Evolutionary conservation across 2,113 vertebrate genomes (phyloP).

Genomic region (Illadopsis cleaveri): DNA sequence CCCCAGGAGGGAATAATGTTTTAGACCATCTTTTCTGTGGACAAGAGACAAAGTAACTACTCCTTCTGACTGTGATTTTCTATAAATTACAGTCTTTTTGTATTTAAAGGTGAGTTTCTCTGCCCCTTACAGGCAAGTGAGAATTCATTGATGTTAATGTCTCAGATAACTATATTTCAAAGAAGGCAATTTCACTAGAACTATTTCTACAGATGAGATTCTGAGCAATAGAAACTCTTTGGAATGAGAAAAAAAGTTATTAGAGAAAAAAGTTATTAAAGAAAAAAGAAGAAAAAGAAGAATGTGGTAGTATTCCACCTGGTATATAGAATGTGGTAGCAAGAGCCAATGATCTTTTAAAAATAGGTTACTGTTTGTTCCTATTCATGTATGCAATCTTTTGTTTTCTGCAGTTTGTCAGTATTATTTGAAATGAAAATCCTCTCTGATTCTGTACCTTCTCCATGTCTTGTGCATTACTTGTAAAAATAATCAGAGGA

Average conservation of each 20-base stretch:
- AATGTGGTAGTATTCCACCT: not conserved
- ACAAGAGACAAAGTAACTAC: not conserved
- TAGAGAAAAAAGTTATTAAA: not conserved
- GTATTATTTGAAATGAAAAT: not conserved
- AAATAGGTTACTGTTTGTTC: not conserved
- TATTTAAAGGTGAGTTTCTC: not conserved
- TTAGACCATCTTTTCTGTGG: not conserved
- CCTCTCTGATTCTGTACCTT: not conserved
- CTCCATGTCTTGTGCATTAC: not conserved
- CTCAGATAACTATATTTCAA: not conserved
- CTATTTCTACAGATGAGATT: not conserved
- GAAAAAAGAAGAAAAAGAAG: not conserved
- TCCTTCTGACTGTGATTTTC: not conserved
- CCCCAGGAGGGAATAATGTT: not conserved
- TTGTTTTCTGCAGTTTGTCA: not conserved
- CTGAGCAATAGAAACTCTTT: not conserved
- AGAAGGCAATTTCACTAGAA: not conserved
- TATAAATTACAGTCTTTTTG: not conserved
- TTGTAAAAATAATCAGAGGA: not conserved
- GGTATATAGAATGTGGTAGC: no score
- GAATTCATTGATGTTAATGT: not conserved
- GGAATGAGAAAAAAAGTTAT: not conserved
- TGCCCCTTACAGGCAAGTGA: not conserved
- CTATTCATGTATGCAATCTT: not conserved
- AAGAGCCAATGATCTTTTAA: not conserved